Percentiles rank a stretch among this genome's conserved stretches.
Conservation (phyloP, 2,797 vertebrate genomes). For the Oryzias sinensis region DNA sequence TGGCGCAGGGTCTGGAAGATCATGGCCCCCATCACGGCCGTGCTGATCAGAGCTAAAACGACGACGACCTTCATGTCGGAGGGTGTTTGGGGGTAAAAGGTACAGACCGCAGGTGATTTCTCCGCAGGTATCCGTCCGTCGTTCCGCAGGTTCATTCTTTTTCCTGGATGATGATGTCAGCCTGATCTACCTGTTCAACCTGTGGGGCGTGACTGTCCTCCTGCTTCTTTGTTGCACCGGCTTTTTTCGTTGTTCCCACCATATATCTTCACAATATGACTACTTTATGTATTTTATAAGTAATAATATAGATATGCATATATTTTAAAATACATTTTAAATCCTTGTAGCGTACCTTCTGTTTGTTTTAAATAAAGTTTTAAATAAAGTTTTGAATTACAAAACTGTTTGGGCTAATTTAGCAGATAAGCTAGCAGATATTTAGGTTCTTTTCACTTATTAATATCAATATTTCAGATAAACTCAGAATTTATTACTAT, state of each 20-base stretch:
- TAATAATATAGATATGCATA: too few relatives aligned
- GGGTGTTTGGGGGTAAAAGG: not conserved
- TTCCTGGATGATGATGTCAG: not conserved
- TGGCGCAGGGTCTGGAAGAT: conserved; percentile 60
- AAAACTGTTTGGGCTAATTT: too few relatives aligned
- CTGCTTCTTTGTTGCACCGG: not conserved
- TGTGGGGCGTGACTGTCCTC: conserved; percentile 40
- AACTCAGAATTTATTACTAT: not conserved
- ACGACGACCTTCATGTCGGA: conserved; percentile 54
- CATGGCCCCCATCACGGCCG: conserved; percentile 42
- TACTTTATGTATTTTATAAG: too few relatives aligned
- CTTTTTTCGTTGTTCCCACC: too few relatives aligned
- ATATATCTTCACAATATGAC: too few relatives aligned
- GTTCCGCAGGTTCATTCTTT: not conserved
- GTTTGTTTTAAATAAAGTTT: too few relatives aligned
- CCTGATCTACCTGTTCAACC: conserved; percentile 43
- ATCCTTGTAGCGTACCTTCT: too few relatives aligned
- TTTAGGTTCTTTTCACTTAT: not conserved
- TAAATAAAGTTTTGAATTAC: too few relatives aligned
- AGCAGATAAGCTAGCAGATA: too few relatives aligned
- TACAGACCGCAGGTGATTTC: not conserved
- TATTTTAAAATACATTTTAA: too few relatives aligned
- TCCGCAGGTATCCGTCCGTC: too few relatives aligned
- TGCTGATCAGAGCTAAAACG: conserved; percentile 17
- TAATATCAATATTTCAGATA: too few relatives aligned